phyloP scores from a whole-genome alignment of 2,113 vertebrate species.

The Bos taurus region ARS-UCD2.0 NC_037350.1:51817001-51817500 shows the following conservation, averaged over 20 bases:
- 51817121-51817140: neutral
- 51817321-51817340: neutral
- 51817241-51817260: neutral
- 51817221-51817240: neutral
- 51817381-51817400: neutral
- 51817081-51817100: neutral
- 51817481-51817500: neutral
- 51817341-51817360: neutral
- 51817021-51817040: neutral
- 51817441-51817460: neutral
- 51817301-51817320: rapidly evolving
- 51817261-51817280: neutral
- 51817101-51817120: neutral
- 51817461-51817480: neutral
- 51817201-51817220: neutral
- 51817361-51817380: neutral
- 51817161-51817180: neutral
- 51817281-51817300: neutral
- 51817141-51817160: neutral
- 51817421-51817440: neutral
- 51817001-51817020: neutral
- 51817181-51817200: neutral
- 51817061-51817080: neutral
- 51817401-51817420: neutral
- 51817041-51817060: neutral